These are phyloP conservation scores for Lethocerus indicus DNA, from an alignment of 1,140 invertebrate genomes.

Conservation along the genomic window DNA sequence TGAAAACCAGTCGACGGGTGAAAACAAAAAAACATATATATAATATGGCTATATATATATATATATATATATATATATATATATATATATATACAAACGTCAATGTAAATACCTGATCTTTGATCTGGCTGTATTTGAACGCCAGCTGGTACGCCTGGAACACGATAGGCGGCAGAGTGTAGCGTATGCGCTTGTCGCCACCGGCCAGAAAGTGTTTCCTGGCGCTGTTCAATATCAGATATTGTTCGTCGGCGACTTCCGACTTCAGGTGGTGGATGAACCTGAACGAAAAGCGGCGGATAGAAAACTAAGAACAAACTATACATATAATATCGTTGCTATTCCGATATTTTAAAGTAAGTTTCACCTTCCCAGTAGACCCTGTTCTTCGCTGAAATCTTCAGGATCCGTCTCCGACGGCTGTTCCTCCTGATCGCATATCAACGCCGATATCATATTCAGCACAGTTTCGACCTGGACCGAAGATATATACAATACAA, in stretches of 20 bases:
- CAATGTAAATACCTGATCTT: constrained; percentile 42
- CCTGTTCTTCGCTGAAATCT: constrained; percentile 95
- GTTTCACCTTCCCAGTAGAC: constrained; percentile 57
- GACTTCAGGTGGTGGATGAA: constrained; percentile 83
- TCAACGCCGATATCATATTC: constrained; percentile 64
- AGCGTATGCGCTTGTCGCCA: constrained; percentile 71
- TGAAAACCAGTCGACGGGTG: constrained; percentile 24
- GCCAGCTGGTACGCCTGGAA: constrained; percentile 88
- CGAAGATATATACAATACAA: constrained; percentile 3
- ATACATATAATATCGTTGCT: too few relatives aligned
- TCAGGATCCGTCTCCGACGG: constrained; percentile 55
- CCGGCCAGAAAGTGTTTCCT: constrained; percentile 79
- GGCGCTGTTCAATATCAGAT: constrained; percentile 72
- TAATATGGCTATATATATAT: not conserved
- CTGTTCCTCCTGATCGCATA: constrained; percentile 46
- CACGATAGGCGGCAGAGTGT: constrained; percentile 88
- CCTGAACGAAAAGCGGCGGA: constrained; percentile 29
- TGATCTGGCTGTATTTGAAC: constrained; percentile 58
- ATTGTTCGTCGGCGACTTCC: constrained; percentile 81
- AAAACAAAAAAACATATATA: not conserved
- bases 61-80: not conserved
- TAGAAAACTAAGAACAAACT: too few relatives aligned
- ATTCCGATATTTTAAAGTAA: too few relatives aligned
- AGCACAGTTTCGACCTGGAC: constrained; percentile 56
- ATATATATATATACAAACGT: not conserved